Conservation (phyloP, 1,140 invertebrate species). For the Agraylea sexmaculata region DNA sequence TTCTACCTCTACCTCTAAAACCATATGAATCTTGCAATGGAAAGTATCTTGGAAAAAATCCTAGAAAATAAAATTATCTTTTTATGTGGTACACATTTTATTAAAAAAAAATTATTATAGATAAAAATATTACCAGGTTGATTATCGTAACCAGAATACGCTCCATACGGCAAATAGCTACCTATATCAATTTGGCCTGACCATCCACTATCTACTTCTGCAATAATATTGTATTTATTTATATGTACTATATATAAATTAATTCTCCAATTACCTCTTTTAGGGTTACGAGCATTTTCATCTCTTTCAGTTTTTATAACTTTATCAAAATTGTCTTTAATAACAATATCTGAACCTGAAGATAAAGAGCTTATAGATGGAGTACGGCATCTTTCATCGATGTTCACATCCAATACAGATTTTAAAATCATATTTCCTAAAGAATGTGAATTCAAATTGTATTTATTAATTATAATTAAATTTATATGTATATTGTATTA, state of each 20-base stretch:
- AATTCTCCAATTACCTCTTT: constrained; percentile 1
- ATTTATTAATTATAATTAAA: background rate
- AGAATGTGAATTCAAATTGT: constrained; percentile 8
- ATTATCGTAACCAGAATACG: too few species aligned
- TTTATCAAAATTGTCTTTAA: constrained; percentile 25
- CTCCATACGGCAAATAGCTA: constrained; percentile 7
- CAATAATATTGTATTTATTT: constrained; percentile 7
- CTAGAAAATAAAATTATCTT: background rate
- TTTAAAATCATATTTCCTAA: constrained; percentile 33
- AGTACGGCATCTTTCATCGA: constrained; percentile 27
- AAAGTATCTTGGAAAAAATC: constrained; percentile 27
- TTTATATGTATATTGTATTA: constrained; percentile 13
- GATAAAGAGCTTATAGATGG: constrained; percentile 36
- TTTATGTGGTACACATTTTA: background rate
- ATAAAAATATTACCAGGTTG: too few species aligned
- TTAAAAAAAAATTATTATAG: constrained; percentile 2
- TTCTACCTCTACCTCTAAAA: constrained; percentile 11
- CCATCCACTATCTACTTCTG: constrained; percentile 21
- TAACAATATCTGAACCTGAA: constrained; percentile 21
- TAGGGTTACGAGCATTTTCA: constrained; percentile 22
- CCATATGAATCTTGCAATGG: constrained; percentile 20
- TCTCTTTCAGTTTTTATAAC: constrained; percentile 28
- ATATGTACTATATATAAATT: constrained; percentile 2
- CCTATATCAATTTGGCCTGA: constrained; percentile 16
- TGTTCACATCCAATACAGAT: constrained; percentile 32